These are phyloP conservation scores for Mesocentrotus franciscanus DNA, from an alignment of 53 echinoderm and acorn worm genomes.

Conservation along the genomic window DNA sequence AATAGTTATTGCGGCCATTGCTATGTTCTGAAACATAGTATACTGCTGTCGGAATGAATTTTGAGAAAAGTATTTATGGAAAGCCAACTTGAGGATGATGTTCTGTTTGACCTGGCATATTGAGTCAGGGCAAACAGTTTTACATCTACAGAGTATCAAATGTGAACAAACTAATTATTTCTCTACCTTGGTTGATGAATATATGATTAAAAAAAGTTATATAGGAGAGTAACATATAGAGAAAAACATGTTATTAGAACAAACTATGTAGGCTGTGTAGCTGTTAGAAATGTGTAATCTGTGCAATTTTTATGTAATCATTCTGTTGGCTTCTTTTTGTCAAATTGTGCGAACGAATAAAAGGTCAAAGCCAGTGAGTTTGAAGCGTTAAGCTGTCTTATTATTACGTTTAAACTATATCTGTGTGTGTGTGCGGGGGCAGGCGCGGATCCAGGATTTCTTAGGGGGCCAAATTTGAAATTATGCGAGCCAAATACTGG, in stretches of 20 bases:
- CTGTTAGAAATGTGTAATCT: slow-evolving; percentile 15
- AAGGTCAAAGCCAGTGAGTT: neutral
- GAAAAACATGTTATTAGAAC: neutral
- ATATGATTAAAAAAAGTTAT: neutral
- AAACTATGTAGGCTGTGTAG: neutral
- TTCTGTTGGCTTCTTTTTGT: neutral
- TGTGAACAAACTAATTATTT: neutral
- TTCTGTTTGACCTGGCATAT: too few species aligned
- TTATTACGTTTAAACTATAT: too few species aligned
- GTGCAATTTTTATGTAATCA: neutral
- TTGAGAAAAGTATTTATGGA: too few species aligned
- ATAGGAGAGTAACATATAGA: neutral
- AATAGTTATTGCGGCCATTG: too few species aligned
- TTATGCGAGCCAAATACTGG: too few species aligned
- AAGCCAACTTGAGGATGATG: too few species aligned
- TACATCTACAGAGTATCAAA: too few species aligned
- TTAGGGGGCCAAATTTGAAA: too few species aligned
- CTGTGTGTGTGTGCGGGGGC: neutral
- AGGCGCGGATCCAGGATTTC: too few species aligned
- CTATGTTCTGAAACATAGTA: too few species aligned
- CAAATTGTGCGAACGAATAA: slow-evolving; percentile 21
- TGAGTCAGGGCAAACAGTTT: too few species aligned
- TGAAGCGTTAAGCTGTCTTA: neutral
- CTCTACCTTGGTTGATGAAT: neutral
- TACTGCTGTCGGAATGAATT: too few species aligned